A percentile compares a stretch with the other conserved stretches of the same genome.
phyloP scores from a whole-genome alignment of 2,797 vertebrate species.

The Mormyrus hasselquistii region DNA sequence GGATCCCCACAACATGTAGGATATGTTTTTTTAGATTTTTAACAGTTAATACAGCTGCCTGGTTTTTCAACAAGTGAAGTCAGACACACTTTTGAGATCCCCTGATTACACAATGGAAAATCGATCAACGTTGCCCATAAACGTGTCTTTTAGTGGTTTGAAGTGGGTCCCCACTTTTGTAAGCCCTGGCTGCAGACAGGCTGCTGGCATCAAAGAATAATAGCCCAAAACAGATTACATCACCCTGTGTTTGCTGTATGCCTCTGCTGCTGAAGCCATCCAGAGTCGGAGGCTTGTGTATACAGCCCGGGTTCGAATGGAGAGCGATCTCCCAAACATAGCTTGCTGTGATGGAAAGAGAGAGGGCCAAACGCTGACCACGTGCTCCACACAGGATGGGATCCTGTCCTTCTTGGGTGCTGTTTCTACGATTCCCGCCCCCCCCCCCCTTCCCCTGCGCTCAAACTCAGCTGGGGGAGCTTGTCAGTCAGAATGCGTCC shows the following conservation, averaged over 20 bases:
- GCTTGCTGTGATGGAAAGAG: slow-evolving; percentile 44
- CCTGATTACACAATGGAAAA: background rate
- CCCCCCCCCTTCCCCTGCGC: slow-evolving; percentile 41
- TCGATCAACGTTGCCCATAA: background rate
- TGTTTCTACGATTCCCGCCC: slow-evolving; percentile 53
- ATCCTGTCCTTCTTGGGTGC: slow-evolving; percentile 74
- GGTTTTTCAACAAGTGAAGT: background rate
- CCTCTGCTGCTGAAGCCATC: slow-evolving; percentile 43
- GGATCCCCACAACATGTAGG: too few relatives aligned
- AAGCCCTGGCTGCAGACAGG: background rate
- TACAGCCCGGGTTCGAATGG: slow-evolving; percentile 45
- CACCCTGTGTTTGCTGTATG: slow-evolving; percentile 37
- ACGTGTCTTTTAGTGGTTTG: background rate
- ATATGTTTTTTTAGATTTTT: background rate
- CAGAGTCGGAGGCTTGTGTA: slow-evolving; percentile 45
- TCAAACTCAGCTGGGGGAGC: slow-evolving; percentile 38
- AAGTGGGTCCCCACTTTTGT: background rate
- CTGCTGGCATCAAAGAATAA: background rate
- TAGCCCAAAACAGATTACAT: slow-evolving; percentile 55
- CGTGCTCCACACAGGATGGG: slow-evolving; percentile 22
- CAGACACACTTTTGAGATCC: background rate
- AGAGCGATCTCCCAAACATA: slow-evolving; percentile 59
- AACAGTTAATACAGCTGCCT: background rate
- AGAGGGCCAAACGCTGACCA: slow-evolving; percentile 47
- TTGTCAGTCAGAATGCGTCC: background rate